These are phyloP conservation scores for Tamias sibiricus DNA, from an alignment of 2,113 vertebrate species.

Conservation along the genomic window DNA sequence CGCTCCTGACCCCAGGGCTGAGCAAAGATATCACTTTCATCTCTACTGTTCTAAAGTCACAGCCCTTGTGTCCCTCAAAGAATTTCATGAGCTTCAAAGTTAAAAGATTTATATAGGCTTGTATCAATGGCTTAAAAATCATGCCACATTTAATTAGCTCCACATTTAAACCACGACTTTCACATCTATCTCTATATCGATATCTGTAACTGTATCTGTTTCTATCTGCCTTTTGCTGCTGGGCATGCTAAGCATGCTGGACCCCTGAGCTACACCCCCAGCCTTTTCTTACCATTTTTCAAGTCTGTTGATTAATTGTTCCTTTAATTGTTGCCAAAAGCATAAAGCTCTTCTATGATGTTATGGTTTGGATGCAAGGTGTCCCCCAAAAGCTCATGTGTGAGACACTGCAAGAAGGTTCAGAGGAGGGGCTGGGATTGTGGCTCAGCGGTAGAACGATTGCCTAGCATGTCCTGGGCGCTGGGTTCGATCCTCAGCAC, in stretches of 20 bases:
- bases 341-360: not conserved
- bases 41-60: not conserved
- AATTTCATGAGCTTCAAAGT: not conserved
- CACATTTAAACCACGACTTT: not conserved
- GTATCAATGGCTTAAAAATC: not conserved
- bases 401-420: too few relatives aligned
- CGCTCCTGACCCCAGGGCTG: not conserved
- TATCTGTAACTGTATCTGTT: not conserved
- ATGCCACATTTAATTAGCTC: not conserved
- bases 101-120: not conserved
- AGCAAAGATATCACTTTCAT: not conserved
- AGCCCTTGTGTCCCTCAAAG: not conserved
- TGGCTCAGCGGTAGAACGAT: too few relatives aligned
- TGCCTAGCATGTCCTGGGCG: too few relatives aligned
- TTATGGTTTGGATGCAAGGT: too few relatives aligned
- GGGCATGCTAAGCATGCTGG: not conserved
- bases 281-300: not conserved
- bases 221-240: not conserved
- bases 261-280: accelerated
- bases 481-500: too few relatives aligned
- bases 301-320: not conserved
- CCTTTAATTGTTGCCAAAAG: not conserved
- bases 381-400: too few relatives aligned
- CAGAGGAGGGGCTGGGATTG: too few relatives aligned
- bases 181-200: not conserved